phyloP scores from a whole-genome alignment of 2,888 invertebrate genomes.

The Drosophila histrio region DNA sequence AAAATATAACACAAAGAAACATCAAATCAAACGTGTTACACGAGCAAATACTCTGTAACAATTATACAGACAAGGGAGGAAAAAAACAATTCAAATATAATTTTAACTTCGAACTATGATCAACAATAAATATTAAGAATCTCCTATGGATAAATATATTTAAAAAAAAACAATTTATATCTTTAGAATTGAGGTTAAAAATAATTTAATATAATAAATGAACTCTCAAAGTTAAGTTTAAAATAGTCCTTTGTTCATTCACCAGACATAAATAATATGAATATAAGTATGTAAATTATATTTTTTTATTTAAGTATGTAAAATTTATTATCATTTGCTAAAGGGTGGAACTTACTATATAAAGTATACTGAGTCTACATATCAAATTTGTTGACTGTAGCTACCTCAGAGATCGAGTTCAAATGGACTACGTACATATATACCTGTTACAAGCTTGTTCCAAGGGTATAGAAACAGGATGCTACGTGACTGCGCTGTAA shows the following conservation, averaged over 20 bases:
- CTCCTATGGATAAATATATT: not conserved
- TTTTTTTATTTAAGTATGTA: no score
- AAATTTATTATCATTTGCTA: not conserved
- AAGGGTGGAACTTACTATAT: not conserved
- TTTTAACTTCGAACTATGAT: not conserved
- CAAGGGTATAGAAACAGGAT: constrained; percentile 3
- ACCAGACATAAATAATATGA: no score
- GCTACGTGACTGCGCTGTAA: constrained; percentile 53
- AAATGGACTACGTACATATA: not conserved
- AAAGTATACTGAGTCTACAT: not conserved
- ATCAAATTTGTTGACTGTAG: not conserved
- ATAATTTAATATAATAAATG: no score
- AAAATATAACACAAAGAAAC: constrained; percentile 10
- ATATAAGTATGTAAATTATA: no score
- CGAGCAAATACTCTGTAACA: constrained; percentile 3
- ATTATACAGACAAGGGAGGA: not conserved
- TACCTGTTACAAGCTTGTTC: not conserved
- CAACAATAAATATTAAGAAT: not conserved
- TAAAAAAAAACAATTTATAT: no score
- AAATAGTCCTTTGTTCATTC: no score
- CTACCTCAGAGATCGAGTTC: not conserved
- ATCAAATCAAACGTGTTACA: not conserved
- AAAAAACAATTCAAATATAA: not conserved
- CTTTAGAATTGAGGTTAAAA: no score
- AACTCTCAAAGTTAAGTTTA: no score